Conservation (phyloP, 2,113 vertebrate genomes). For the Numenius arquata region DNA sequence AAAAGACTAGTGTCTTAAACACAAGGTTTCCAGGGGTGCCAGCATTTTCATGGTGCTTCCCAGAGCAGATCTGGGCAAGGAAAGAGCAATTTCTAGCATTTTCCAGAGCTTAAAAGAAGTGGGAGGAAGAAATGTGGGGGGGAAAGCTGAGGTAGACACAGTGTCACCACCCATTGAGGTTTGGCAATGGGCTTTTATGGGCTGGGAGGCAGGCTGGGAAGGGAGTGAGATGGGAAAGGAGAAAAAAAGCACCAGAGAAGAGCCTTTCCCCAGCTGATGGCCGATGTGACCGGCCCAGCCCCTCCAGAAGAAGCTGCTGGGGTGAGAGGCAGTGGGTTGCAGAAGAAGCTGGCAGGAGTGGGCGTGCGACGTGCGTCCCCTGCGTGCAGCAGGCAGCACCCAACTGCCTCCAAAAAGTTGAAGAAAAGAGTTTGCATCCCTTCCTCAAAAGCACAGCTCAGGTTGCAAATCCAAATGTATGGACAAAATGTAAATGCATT, state of each 20-base stretch:
- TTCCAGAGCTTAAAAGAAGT: neutral
- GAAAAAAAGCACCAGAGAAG: neutral
- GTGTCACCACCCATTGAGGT: accelerated
- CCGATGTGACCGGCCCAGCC: accelerated
- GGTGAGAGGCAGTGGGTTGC: accelerated
- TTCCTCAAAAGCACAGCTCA: slow-evolving; percentile 64
- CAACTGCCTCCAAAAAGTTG: neutral
- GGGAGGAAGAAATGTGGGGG: neutral
- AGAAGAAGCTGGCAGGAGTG: neutral
- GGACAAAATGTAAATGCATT: slow-evolving; percentile 65
- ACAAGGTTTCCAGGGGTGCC: neutral
- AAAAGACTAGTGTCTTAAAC: neutral
- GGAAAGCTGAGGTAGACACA: neutral
- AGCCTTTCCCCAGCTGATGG: neutral
- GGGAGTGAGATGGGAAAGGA: neutral
- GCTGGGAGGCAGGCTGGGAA: neutral
- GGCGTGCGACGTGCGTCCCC: accelerated
- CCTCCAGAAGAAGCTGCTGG: accelerated
- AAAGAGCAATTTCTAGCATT: neutral
- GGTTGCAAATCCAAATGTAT: slow-evolving; percentile 58
- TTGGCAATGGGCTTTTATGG: neutral
- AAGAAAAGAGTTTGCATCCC: slow-evolving; percentile 41
- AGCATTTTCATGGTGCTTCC: neutral
- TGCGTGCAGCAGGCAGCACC: accelerated
- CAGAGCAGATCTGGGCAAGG: neutral